Base-by-base conservation (phyloP, 2,113 vertebrate species). In the Montifringilla adamsi region DNA sequence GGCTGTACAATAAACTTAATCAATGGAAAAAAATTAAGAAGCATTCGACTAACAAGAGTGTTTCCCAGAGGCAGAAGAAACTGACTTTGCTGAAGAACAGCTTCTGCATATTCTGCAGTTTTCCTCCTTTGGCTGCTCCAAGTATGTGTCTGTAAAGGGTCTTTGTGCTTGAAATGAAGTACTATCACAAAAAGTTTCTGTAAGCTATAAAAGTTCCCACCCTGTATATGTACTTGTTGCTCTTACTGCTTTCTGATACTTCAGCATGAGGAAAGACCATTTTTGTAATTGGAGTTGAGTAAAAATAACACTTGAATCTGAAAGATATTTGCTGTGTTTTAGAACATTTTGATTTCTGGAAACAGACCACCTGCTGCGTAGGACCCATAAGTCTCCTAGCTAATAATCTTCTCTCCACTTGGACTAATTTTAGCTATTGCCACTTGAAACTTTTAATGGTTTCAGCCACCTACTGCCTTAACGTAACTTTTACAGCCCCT, bases 341-440 rank as follows among this genome's bases (percentile, higher is more conserved):
- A 81, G 90, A 96, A 92, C 31, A 90, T 68, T 95, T 53, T 77
- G 60, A 87, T 92, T 96, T 95, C 83, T 95, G 92, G 92, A 95
- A 96, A 87, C 64, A 92, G 85, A 94, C 95, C 87, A 95, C 96
- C 95, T 97, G 92, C 96, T 98, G 95, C 92, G 92, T 96, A 97
- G 95, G 75, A 87, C 89, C 84, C 90, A 63, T 89, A 96, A 95
- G 74, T 94, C 85, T 95, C 94, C 52, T 93, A 84, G 56, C 68
- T 96, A 96, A 94, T 96, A 96, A 90, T 95, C 90, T 92, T 90
- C 89, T 95, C 94, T 93, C 86, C 74, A 91, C 66, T 86, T 89
- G 90, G 94, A 86, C 84, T 95, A 97, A 95, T 97, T 96, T 96
- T 95, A 94, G 94, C 92, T 94, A 43, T 82, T 95, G 80, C 86